Evolutionary conservation across 2,888 invertebrate species (phyloP), one percentile per base, ranked within the genome.

Genomic region (Cataglyphis albicans): DNA sequence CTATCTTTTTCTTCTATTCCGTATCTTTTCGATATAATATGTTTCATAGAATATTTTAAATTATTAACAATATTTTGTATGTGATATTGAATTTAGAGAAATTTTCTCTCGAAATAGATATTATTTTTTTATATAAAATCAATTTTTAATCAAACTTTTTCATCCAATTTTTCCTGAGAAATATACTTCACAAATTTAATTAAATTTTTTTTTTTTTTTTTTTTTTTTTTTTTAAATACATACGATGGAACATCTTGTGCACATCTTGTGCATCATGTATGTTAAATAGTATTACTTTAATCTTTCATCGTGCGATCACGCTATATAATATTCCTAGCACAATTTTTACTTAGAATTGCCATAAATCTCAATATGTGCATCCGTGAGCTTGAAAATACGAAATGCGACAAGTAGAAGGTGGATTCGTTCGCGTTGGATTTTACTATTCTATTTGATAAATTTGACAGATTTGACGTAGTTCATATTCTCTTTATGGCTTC

Each of bases 291-390:
- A 80, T 73, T 80, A 80, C 41, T 80, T 80, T 44, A 44, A 59
- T 80, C 59, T 80, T 80, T 80, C 78, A 73, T 80, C 44, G 44
- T 80, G 59, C 72, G 59, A 80, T 80, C 73, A 80, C 72, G 41
- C 73, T 80, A 80, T 80, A 80, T 44, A 59, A 25, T 80, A 59
- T 80, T 25, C 35, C 44, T 80, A 80, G 73, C 25, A 73, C 32
- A 72, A 80, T 80, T 59, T 80, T 80, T 73, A 80, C 32, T 76
- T 70, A 44, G 6, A 59, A 59, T 80, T 80, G 59, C 72, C 72
- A 32, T 72, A 72, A 72, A 80, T 41, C 73, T 59, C 21, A 44
- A 72, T 59, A 32, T 29, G 41, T 35, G 78, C 78, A 78, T 72
- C 21, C 57, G 57, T 78, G 78, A 78, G 72, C 7, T 78, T 21